Conservation (phyloP, 2,113 vertebrate species). For the Percopsis transmontana region DNA sequence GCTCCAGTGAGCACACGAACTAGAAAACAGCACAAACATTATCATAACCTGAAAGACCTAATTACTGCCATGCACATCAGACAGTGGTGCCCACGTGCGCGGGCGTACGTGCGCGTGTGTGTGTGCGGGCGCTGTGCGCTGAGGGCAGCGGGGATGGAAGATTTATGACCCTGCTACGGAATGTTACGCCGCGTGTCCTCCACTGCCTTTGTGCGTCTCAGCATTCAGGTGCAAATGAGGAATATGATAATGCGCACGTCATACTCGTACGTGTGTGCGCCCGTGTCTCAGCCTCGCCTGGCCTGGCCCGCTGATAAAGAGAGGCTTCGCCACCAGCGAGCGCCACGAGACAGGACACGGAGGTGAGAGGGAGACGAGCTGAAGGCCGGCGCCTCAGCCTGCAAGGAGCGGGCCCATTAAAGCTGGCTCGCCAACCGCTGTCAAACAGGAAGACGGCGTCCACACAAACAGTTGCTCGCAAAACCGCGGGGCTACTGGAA, state of each 20-base stretch:
- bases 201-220: constrained; percentile 44
- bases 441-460: no score
- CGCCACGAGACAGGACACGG: no score
- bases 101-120: not conserved
- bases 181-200: constrained; percentile 35
- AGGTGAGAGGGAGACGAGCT: no score
- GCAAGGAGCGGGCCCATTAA: no score
- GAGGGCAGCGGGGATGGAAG: constrained; percentile 39
- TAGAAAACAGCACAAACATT: constrained; percentile 70
- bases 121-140: not conserved
- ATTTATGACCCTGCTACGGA: constrained; percentile 64
- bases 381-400: no score
- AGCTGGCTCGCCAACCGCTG: no score
- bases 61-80: constrained; percentile 62
- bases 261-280: constrained; percentile 42
- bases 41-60: constrained; percentile 75
- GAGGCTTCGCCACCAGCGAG: no score
- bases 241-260: constrained; percentile 60
- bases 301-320: not conserved
- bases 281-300: not conserved
- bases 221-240: constrained; percentile 58
- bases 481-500: no score
- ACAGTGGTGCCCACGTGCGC: constrained; percentile 33
- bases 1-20: constrained; percentile 65
- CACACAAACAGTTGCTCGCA: no score